These are phyloP conservation scores for Drosophila pruinosa DNA, from an alignment of 1,140 invertebrate genomes.

Conservation along the genomic window DNA sequence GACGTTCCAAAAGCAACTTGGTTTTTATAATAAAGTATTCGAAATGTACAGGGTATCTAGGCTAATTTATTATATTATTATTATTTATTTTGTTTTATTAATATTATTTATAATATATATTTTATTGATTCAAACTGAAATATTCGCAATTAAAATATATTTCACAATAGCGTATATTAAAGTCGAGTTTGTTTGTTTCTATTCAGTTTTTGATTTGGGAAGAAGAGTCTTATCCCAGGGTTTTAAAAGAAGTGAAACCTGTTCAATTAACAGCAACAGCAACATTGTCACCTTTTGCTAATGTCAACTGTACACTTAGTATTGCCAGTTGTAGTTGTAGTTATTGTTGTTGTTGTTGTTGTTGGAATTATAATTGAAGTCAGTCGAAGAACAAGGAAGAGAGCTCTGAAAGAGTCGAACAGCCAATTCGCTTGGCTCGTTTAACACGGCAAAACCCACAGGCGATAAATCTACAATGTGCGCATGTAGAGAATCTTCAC, in stretches of 20 bases:
- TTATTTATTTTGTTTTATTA: not conserved
- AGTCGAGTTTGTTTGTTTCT: not conserved
- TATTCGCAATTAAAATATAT: too few species aligned
- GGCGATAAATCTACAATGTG: constrained; percentile 25
- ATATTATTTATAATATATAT: not conserved
- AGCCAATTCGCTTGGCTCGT: not conserved
- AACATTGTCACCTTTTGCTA: constrained; percentile 26
- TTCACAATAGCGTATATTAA: constrained; percentile 12
- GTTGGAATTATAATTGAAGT: constrained; percentile 24
- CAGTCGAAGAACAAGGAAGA: constrained; percentile 35
- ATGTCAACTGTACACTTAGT: constrained; percentile 13
- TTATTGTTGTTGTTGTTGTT: not conserved
- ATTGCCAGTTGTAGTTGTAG: not conserved
- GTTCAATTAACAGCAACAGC: constrained; percentile 35
- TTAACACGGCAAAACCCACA: not conserved
- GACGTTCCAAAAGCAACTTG: not conserved
- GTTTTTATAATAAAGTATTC: not conserved
- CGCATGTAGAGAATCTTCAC: constrained; percentile 30
- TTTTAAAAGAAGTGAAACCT: constrained; percentile 18
- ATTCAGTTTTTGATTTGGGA: not conserved
- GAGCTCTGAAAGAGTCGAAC: not conserved
- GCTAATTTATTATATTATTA: not conserved
- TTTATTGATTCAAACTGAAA: too few species aligned
- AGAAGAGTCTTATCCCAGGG: not conserved
- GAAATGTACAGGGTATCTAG: not conserved